phyloP scores from a whole-genome alignment of 2,113 vertebrate species.

The Gracilinanus agilis region DNA sequence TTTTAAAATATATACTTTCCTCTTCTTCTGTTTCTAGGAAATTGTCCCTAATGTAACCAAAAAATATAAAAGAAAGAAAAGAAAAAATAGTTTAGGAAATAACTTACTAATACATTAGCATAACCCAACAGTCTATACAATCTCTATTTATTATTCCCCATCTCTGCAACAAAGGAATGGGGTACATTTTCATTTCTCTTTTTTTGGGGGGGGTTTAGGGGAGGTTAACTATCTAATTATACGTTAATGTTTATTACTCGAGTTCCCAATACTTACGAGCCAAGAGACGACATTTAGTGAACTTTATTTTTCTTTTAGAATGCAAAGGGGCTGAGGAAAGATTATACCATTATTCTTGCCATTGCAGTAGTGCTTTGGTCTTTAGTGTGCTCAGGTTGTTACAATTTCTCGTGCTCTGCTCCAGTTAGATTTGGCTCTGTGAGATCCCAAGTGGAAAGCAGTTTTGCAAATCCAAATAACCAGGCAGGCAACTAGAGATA shows the following conservation, averaged over 20 bases:
- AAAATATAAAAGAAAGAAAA: background rate
- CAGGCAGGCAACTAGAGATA: background rate
- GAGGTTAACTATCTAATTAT: background rate
- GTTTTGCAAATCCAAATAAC: background rate
- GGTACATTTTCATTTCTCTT: background rate
- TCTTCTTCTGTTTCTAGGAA: background rate
- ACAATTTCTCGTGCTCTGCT: background rate
- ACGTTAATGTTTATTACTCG: background rate
- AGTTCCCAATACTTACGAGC: background rate
- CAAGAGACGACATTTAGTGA: background rate
- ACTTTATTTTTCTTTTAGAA: background rate
- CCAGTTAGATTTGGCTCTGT: background rate
- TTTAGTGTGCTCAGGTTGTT: background rate
- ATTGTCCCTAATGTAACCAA: background rate
- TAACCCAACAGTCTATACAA: background rate
- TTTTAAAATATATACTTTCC: background rate
- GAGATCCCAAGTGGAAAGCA: background rate
- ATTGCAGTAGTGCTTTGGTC: background rate
- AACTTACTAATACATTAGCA: background rate
- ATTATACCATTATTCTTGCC: background rate
- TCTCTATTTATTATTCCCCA: background rate
- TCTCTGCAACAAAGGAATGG: background rate
- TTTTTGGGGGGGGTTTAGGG: background rate
- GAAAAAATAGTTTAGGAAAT: background rate
- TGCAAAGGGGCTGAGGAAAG: background rate